Evolutionary conservation across 2,113 vertebrate species (phyloP).

Genomic region (Zootoca vivipara): DNA sequence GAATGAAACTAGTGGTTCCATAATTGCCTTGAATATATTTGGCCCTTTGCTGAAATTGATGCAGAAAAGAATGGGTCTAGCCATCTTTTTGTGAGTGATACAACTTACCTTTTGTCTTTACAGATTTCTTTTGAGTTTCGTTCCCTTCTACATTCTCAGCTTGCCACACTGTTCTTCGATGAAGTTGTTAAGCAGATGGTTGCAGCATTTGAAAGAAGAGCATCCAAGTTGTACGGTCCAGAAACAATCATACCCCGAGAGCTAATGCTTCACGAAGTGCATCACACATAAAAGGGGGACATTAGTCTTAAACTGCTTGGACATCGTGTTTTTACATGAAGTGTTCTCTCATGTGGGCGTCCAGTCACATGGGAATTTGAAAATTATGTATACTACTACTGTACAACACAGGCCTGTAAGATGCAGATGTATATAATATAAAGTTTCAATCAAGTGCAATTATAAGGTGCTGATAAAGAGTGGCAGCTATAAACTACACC

Average conservation of each 20-base stretch:
- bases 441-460: conserved; percentile 59
- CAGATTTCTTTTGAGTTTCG: conserved; percentile 97
- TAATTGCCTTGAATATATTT: background rate
- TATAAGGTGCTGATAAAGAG: conserved; percentile 16
- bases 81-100: background rate
- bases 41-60: background rate
- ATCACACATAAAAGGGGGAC: conserved; percentile 82
- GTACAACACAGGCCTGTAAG: conserved; percentile 51
- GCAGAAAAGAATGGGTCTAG: background rate
- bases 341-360: conserved; percentile 40
- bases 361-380: conserved; percentile 51
- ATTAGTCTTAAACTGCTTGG: conserved; percentile 35
- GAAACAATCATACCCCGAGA: conserved; percentile 91
- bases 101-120: background rate
- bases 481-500: conserved; percentile 14
- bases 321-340: conserved; percentile 32
- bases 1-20: too few relatives aligned
- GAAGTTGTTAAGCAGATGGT: conserved; percentile 98
- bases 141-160: conserved; percentile 92
- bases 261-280: conserved; percentile 91
- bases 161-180: conserved; percentile 92
- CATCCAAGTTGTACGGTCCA: conserved; percentile 82
- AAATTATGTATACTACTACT: conserved; percentile 41
- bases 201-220: conserved; percentile 89
- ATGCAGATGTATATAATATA: conserved; percentile 38